Evolutionary conservation across 2,113 vertebrate genomes (phyloP).

Genomic region (Azemiops feae): DNA sequence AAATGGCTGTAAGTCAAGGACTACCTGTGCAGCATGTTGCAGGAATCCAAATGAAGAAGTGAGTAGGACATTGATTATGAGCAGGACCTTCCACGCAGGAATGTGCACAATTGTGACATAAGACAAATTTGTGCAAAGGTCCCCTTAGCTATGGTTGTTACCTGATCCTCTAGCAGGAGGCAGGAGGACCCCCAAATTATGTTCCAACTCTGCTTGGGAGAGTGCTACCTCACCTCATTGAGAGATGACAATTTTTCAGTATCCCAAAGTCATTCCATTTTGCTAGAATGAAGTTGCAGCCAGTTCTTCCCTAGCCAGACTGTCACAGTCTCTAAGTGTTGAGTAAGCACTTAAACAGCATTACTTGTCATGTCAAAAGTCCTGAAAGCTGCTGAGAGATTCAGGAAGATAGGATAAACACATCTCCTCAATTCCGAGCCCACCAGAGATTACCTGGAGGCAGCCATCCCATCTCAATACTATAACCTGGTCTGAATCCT

Average conservation of each 20-base stretch:
- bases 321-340: not conserved
- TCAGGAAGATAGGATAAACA: no score
- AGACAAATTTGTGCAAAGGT: not conserved
- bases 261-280: not conserved
- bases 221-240: not conserved
- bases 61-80: not conserved
- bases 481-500: no score
- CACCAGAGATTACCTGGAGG: no score
- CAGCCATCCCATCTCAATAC: no score
- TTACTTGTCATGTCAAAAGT: not conserved
- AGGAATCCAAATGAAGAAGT: not conserved
- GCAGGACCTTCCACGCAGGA: not conserved
- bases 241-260: not conserved
- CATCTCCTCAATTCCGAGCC: no score
- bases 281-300: not conserved
- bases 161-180: not conserved
- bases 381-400: no score
- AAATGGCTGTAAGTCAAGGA: not conserved
- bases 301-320: not conserved
- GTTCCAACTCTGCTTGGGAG: not conserved
- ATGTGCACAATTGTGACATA: not conserved
- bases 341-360: not conserved
- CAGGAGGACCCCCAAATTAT: not conserved
- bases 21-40: not conserved
- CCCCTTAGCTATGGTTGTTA: not conserved